Conservation (phyloP, 1,140 invertebrate species). For the Bombus terrestris region DNA sequence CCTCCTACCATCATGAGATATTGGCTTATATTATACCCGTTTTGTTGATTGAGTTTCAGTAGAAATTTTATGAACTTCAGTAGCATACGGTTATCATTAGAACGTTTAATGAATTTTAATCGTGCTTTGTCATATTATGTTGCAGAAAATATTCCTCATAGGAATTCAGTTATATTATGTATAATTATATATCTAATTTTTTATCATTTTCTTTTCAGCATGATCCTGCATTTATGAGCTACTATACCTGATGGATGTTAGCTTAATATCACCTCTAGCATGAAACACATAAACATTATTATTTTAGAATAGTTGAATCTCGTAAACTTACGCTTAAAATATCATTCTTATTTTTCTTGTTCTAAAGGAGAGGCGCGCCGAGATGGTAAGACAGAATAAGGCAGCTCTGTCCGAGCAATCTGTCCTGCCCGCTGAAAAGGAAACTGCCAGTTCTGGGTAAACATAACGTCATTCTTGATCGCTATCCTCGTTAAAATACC, state of each 20-base stretch:
- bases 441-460: constrained; percentile 86
- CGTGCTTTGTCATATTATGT: constrained; percentile 51
- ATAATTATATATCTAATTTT: neutral
- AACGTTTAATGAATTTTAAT: constrained; percentile 38
- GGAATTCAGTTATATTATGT: constrained; percentile 1
- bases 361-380: constrained; percentile 91
- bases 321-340: neutral
- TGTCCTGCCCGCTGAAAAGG: constrained; percentile 75
- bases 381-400: constrained; percentile 93
- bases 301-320: constrained; percentile 3
- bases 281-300: constrained; percentile 33
- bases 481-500: constrained; percentile 40
- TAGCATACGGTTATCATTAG: constrained; percentile 23
- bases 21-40: constrained; percentile 48
- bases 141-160: constrained; percentile 24
- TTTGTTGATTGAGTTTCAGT: constrained; percentile 49
- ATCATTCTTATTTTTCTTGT: constrained; percentile 30
- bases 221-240: constrained; percentile 39
- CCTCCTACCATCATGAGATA: constrained; percentile 7
- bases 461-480: constrained; percentile 33
- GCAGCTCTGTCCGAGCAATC: constrained; percentile 82
- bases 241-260: constrained; percentile 41
- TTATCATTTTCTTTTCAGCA: constrained; percentile 48
- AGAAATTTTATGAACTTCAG: constrained; percentile 24
- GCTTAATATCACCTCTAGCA: constrained; percentile 55